Evolutionary conservation across 2,113 vertebrate species (phyloP), one percentile per base, ranked within the genome.

Genomic region (Trachemys scripta): DNA sequence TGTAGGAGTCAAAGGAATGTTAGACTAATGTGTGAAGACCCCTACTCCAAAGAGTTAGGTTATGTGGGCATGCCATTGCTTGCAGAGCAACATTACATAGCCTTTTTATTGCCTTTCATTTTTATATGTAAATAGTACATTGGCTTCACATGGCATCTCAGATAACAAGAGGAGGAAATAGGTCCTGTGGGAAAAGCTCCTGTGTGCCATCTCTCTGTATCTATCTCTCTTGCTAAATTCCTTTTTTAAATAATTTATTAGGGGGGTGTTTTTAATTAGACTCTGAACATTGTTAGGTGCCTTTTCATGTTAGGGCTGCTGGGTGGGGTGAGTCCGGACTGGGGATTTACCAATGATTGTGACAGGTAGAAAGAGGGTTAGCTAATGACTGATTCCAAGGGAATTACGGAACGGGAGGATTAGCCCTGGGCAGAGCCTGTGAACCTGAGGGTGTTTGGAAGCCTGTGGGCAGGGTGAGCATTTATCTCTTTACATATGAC

Each of bases 1-100:
- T 98, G 95, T 97, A 13, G 86, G 98, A 98, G 98, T 98, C 98
- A 98, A 96, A 98, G 92, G 93, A 96, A 95, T 94, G 95, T 90
- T 95, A 90, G 3, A 92, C 90, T 93, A 90, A 93, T 91, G 96
- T 94, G 92, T 84, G 78, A 95, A 97, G 96, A 97, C 95, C 95
- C 89, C 89, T 87, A 84, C 90, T 97, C 97, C 83, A 95, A 97
- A 97, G 96, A 89, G 47, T 14, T 94, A 78, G 84, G 89, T 96
- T 97, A 90, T 72, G 90, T 91, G 86, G 91, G 86, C 72, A 10
- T 83, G 84, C 85, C 94, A 6, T 79, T 83, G 17, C 96, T 94
- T 69, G 83, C 93, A 72, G 90, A 92, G 92, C 93, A 87, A 81
- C 85, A 95, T 96, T 80, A 97, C 97, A 47, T 57, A 59, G 53